Evolutionary conservation across 2,888 invertebrate genomes (phyloP).

Genomic region (Hemaris fuciformis): DNA sequence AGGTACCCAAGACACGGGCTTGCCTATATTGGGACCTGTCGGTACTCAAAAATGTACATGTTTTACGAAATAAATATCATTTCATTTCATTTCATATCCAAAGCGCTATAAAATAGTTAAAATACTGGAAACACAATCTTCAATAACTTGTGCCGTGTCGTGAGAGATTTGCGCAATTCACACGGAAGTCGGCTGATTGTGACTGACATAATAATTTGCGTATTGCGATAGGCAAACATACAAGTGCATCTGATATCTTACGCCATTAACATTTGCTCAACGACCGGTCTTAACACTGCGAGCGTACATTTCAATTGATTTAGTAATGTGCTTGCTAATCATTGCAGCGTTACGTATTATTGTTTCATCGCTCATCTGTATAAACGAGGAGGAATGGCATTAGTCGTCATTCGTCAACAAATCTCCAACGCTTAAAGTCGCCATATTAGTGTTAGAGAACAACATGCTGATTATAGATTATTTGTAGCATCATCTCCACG

Average conservation of each 20-base stretch:
- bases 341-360: neutral
- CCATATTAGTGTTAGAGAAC: no score
- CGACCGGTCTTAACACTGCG: neutral
- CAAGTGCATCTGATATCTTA: conserved; percentile 21
- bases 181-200: conserved; percentile 57
- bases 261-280: conserved; percentile 16
- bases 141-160: conserved; percentile 13
- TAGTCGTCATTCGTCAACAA: neutral
- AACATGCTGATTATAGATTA: neutral
- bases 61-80: no score
- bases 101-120: neutral
- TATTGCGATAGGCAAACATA: conserved; percentile 27
- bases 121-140: neutral
- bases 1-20: no score
- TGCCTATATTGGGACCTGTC: no score
- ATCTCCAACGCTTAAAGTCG: neutral
- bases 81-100: neutral
- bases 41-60: no score
- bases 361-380: neutral
- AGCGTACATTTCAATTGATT: conserved; percentile 10
- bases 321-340: neutral
- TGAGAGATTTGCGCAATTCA: conserved; percentile 55
- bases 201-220: conserved; percentile 59
- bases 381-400: neutral
- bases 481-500: neutral